These are phyloP conservation scores for Tromatobia lineatoria DNA, from an alignment of 2,888 invertebrate species.

Conservation along the genomic window DNA sequence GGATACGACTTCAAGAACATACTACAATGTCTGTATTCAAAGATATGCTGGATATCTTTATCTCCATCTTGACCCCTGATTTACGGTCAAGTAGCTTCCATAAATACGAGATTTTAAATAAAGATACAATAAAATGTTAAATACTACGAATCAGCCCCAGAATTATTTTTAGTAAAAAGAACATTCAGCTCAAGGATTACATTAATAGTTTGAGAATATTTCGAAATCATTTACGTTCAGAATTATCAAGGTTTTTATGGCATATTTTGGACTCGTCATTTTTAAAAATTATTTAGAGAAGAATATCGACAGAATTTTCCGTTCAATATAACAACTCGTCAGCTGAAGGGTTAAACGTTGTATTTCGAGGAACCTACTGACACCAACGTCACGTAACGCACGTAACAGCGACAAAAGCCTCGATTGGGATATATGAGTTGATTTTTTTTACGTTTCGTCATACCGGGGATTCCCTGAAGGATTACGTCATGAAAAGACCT, in stretches of 20 bases:
- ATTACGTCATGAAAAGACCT: constrained; percentile 25
- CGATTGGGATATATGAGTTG: constrained; percentile 1
- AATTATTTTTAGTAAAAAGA: neutral
- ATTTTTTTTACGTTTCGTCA: constrained; percentile 12
- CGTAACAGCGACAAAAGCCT: neutral
- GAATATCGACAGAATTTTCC: neutral
- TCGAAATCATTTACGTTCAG: neutral
- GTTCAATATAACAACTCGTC: neutral
- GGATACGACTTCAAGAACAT: neutral
- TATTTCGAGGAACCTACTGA: neutral
- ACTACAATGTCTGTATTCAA: constrained; percentile 4
- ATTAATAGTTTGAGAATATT: neutral
- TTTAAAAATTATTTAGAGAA: neutral
- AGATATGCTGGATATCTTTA: constrained; percentile 9
- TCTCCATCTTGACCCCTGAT: neutral
- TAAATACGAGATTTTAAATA: neutral
- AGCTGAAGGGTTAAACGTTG: neutral
- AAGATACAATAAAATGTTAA: neutral
- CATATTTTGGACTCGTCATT: neutral
- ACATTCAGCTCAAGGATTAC: neutral
- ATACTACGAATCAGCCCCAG: neutral
- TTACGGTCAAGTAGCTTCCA: neutral
- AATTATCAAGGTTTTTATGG: neutral
- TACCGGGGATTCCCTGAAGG: neutral
- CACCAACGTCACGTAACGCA: neutral